Evolutionary conservation across 2,797 vertebrate genomes (phyloP).

Genomic region (Octomys mimax): DNA sequence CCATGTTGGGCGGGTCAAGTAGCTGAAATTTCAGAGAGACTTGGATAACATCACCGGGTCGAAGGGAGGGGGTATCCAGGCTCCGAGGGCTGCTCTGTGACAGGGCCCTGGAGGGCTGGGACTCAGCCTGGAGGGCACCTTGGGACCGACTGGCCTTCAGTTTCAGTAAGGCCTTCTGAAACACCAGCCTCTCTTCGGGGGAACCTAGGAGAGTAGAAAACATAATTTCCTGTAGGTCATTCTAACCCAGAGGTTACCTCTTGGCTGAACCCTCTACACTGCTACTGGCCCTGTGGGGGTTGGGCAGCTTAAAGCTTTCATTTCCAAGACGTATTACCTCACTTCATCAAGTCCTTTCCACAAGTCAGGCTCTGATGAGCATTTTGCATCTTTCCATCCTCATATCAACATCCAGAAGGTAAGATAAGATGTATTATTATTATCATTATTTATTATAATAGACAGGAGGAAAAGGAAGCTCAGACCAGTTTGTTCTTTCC

Average conservation of each 20-base stretch:
- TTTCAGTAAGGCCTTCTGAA: constrained; percentile 87
- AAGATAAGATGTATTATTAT: background rate
- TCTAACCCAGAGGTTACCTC: background rate
- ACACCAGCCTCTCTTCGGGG: constrained; percentile 86
- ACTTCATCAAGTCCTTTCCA: background rate
- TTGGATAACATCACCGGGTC: constrained; percentile 48
- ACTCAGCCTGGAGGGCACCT: background rate
- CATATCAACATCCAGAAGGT: background rate
- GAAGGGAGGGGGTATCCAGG: background rate
- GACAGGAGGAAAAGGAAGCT: background rate
- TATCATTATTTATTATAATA: background rate
- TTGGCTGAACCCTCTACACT: background rate
- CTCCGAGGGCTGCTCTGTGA: background rate
- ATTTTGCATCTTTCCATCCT: background rate
- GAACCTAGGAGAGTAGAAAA: constrained; percentile 81
- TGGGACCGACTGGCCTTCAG: constrained; percentile 56
- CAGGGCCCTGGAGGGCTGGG: background rate
- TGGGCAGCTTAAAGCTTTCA: background rate
- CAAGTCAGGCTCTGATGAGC: background rate
- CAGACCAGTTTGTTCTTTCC: background rate
- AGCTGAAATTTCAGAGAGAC: constrained; percentile 90
- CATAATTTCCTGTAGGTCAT: background rate
- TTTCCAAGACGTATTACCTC: background rate
- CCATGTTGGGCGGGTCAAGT: constrained; percentile 87
- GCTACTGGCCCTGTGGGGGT: no score